Evolutionary conservation across 2,888 invertebrate species (phyloP).

Genomic region (Kuschelorhynchus macadamiae): DNA sequence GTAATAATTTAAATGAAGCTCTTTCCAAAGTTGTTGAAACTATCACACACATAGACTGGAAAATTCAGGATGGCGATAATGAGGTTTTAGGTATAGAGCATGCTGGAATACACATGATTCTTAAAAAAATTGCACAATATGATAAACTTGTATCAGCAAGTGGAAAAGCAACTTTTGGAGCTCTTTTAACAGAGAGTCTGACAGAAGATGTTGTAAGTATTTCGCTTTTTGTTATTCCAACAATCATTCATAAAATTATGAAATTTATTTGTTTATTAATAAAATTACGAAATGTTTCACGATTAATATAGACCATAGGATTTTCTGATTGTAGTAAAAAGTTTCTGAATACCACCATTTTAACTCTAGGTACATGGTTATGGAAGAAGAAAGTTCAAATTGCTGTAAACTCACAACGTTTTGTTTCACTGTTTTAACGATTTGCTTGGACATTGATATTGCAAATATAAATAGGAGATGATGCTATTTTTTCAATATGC

Average conservation of each 20-base stretch:
- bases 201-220: conserved; percentile 72
- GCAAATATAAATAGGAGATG: too few relatives aligned
- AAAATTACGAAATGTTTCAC: conserved; percentile 7
- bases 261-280: conserved; percentile 26
- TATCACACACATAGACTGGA: conserved; percentile 72
- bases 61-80: conserved; percentile 68
- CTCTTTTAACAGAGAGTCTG: conserved; percentile 71
- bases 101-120: conserved; percentile 80
- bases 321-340: too few relatives aligned
- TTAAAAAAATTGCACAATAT: conserved; percentile 81
- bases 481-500: too few relatives aligned
- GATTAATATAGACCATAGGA: too few relatives aligned
- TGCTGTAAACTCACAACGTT: too few relatives aligned
- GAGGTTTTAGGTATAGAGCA: conserved; percentile 77
- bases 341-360: too few relatives aligned
- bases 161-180: conserved; percentile 72
- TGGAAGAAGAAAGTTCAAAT: too few relatives aligned
- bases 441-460: too few relatives aligned
- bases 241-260: too few relatives aligned
- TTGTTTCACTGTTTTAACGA: too few relatives aligned
- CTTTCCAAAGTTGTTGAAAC: conserved; percentile 69
- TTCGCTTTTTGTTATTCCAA: conserved; percentile 16
- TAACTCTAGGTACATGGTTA: too few relatives aligned
- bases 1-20: conserved; percentile 61
- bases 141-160: conserved; percentile 72